A percentile compares a stretch with the other conserved stretches of the same genome.
Evolutionary conservation across 2,888 invertebrate species (phyloP).

Genomic region (Dicyrtomina minuta): DNA sequence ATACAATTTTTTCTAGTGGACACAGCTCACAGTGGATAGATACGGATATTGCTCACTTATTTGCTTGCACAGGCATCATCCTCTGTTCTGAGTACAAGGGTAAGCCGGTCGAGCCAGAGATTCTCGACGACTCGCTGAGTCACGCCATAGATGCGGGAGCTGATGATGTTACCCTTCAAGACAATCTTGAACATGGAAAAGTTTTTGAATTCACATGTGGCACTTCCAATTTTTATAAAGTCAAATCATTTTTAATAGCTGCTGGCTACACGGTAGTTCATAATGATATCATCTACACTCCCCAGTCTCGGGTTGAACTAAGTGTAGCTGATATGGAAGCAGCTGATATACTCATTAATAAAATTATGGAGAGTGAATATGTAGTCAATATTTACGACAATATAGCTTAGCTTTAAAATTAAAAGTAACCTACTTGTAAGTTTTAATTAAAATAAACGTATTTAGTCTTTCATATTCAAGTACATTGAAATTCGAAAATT

Average conservation of each 20-base stretch:
- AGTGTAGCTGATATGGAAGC: slow-evolving; percentile 59
- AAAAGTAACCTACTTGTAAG: no score
- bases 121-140: slow-evolving; percentile 64
- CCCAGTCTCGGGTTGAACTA: slow-evolving; percentile 59
- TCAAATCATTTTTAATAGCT: slow-evolving; percentile 60
- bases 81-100: slow-evolving; percentile 56
- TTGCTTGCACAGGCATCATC: slow-evolving; percentile 65
- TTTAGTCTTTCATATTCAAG: not conserved
- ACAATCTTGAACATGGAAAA: slow-evolving; percentile 56
- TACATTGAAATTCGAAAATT: not conserved
- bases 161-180: slow-evolving; percentile 64
- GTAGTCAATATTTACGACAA: slow-evolving; percentile 65
- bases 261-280: slow-evolving; percentile 59
- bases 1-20: no score
- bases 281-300: slow-evolving; percentile 60
- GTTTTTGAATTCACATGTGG: slow-evolving; percentile 64
- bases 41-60: slow-evolving; percentile 59
- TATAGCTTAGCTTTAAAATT: slow-evolving; percentile 56
- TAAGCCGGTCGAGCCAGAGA: slow-evolving; percentile 56
- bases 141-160: slow-evolving; percentile 70
- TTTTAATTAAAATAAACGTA: slow-evolving; percentile 32
- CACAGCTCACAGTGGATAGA: slow-evolving; percentile 56
- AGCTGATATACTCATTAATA: slow-evolving; percentile 60
- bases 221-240: slow-evolving; percentile 58
- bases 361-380: slow-evolving; percentile 63